These are phyloP conservation scores for Whitmania pigra DNA, from an alignment of 1,140 invertebrate genomes.

Conservation along the genomic window DNA sequence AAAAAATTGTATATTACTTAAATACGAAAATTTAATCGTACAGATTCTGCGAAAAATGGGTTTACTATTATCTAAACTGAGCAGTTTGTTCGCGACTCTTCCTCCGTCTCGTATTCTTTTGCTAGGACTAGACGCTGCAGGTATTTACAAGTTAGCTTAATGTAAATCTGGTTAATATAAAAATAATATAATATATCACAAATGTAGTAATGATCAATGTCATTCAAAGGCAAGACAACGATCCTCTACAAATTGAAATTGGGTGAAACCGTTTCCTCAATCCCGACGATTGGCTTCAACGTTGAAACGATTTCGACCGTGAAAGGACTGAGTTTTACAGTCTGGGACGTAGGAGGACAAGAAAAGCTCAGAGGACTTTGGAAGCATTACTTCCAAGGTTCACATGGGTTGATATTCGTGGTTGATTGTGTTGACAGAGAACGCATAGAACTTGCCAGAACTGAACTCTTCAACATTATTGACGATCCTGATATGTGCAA, in stretches of 20 bases:
- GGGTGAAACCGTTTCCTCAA: conserved; percentile 48
- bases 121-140: conserved; percentile 38
- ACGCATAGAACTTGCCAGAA: conserved; percentile 25
- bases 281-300: conserved; percentile 41
- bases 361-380: conserved; percentile 42
- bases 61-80: conserved; percentile 31
- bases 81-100: conserved; percentile 27
- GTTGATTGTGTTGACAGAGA: conserved; percentile 28
- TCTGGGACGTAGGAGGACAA: conserved; percentile 46
- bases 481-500: conserved; percentile 31
- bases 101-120: conserved; percentile 34
- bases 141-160: conserved; percentile 24
- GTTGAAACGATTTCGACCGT: conserved; percentile 34
- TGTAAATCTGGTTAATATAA: not conserved
- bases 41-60: conserved; percentile 31
- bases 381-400: conserved; percentile 42
- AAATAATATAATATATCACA: not conserved
- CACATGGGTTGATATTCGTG: conserved; percentile 33
- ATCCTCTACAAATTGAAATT: conserved; percentile 98
- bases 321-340: conserved; percentile 43
- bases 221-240: conserved; percentile 48
- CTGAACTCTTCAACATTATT: conserved; percentile 18
- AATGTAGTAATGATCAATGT: not conserved
- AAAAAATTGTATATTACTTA: too few relatives aligned
- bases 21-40: too few relatives aligned